Evolutionary conservation across 2,797 vertebrate genomes (phyloP), one percentile per base, ranked within the genome.

Genomic region (Chelon labrosus): DNA sequence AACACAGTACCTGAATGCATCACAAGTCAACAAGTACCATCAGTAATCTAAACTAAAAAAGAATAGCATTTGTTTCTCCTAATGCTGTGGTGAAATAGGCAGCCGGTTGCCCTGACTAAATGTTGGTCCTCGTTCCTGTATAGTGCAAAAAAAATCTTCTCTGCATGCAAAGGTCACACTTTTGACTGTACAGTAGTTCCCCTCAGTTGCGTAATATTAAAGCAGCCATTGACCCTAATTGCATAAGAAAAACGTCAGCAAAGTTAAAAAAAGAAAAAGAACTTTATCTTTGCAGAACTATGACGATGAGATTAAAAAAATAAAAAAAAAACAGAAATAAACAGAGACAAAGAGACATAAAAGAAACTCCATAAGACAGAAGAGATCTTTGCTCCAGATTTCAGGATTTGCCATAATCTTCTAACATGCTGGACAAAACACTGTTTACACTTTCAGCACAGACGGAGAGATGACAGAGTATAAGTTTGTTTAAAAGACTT

Each of bases 191-290:
- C 61, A 76, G 54, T 51, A 44, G 9, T 10, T 5, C 61, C 41
- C 35, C n/a, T 37, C 41, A 44, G 27, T 83, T 84, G 52, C 68
- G 55, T 84, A 73, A 84, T 69, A 9, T 64, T 65, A 51, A 79
- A 82, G 7, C 73, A 71, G 20, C 53, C 70, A 82, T 73, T 76
- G 66, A 81, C 77, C 52, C 54, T 66, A 84, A 70, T 54, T 73
- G 49, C 37, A 71, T 73, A 70, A 83, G 53, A 79, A 65, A 47
- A 19, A 35, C 22, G 4, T 80, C 53, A 66, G 22, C 31, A 20
- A 61, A 49, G 42, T 41, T 25, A 11, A 47, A 20, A 27, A 22
- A 39, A 35, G 35, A 20, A 55, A 31, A 42, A 47, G 13, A 11
- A 5, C 11, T 2, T 19, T 11, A 41, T 58, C 20, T 5, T 41